Evolutionary conservation across 2,797 vertebrate species (phyloP), one percentile per base, ranked within the genome.

Genomic region (Hippopotamyrus pictus): DNA sequence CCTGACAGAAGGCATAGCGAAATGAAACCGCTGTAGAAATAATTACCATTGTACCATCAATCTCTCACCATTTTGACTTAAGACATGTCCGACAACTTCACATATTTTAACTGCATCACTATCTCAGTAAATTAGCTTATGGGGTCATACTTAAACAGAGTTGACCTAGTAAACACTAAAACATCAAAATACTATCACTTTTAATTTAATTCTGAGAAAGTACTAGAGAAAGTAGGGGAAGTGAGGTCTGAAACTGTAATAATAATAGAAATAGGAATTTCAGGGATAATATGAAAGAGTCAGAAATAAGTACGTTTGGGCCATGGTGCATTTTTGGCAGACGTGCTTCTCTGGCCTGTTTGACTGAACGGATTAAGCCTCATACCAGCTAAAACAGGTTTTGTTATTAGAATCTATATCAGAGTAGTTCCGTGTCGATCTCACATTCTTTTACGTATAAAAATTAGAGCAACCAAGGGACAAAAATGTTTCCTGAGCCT

Each of bases 221-320:
- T 8, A 41, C 51, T 14, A 12, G 9, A 89, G 44, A 84, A 12
- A 44, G 54, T 69, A 65, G 82, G 25, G 53, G 25, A 65, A 44
- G 88, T 89, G 12, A 85, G 0, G 59, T 85, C 44, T 37, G 88
- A 69, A 44, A 51, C 79, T 50, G 54, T 25, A 33, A 59, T 89
- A 76, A 62, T 54, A 89, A 85, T 9, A 41, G 53, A 57, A 88
- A 57, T 59, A n/a, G 51, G 53, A 82, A 59, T 57, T 50, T 82
- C 88, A 59, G 37, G 44, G 88, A 82, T 25, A 5, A 83, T 22
- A 79, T n/a, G 29, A n/a, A 37, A 51, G 73, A 3, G 41, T 89
- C 41, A 44, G 37, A 84, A 46, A 19, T 84, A 29, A 29, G 51
- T 79, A 41, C 37, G 19, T 69, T 29, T 69, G 25, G 65, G 65